These are phyloP conservation scores for Acleris laterana DNA, from an alignment of 2,888 invertebrate genomes.

Conservation along the genomic window DNA sequence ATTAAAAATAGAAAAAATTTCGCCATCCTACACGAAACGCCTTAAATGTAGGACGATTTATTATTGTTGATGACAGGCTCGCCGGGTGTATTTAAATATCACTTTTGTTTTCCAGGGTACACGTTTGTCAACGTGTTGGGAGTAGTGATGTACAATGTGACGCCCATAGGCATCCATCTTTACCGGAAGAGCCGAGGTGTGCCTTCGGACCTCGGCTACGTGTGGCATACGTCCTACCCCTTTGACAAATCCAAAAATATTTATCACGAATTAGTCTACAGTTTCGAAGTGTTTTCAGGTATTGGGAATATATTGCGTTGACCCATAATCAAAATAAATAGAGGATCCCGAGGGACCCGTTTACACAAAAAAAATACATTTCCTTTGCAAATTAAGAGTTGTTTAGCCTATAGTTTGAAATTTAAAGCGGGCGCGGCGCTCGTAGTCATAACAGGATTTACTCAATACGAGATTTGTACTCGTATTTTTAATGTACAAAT, in stretches of 20 bases:
- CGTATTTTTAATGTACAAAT: too few relatives aligned
- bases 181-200: conserved; percentile 55
- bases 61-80: conserved; percentile 2
- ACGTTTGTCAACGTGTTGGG: conserved; percentile 66
- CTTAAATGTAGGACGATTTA: conserved; percentile 11
- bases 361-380: not conserved
- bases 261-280: conserved; percentile 58
- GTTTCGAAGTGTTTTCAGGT: conserved; percentile 67
- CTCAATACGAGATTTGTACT: too few relatives aligned
- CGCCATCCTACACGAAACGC: not conserved
- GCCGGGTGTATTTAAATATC: conserved; percentile 1
- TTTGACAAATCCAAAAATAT: conserved; percentile 68
- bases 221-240: conserved; percentile 68
- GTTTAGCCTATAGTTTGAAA: conserved; percentile 3
- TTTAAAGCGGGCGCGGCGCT: not conserved
- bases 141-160: conserved; percentile 62
- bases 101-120: conserved; percentile 58
- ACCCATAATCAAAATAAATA: conserved; percentile 14
- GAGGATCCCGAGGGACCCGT: not conserved
- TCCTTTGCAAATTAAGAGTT: not conserved
- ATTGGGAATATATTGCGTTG: conserved; percentile 31
- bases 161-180: conserved; percentile 59
- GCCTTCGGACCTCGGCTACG: conserved; percentile 58
- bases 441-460: too few relatives aligned
- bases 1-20: conserved; percentile 11